A percentile compares a stretch with the other conserved stretches of the same genome.
These are phyloP conservation scores for Orthosia incerta DNA, from an alignment of 2,888 invertebrate species.

Conservation along the genomic window DNA sequence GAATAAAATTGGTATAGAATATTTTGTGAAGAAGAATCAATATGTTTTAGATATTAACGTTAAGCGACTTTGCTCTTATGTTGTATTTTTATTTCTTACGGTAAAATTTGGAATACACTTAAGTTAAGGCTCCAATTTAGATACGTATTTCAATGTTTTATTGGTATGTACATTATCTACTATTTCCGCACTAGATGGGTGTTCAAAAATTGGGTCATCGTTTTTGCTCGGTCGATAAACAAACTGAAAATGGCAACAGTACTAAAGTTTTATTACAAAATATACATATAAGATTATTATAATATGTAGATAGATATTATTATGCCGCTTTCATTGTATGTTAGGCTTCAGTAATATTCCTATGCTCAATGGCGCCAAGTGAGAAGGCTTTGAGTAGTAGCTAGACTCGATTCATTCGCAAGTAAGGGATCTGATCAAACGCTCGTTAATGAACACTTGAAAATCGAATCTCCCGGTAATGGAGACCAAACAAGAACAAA, in stretches of 20 bases:
- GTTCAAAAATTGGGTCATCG: background rate
- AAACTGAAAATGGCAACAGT: background rate
- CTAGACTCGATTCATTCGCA: slow-evolving; percentile 15
- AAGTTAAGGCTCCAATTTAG: background rate
- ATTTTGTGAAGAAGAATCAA: slow-evolving; percentile 9
- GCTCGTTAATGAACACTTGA: slow-evolving; percentile 34
- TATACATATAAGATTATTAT: background rate
- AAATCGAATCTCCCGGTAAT: slow-evolving; percentile 14
- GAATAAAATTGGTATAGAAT: slow-evolving; percentile 29
- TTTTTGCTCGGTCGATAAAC: background rate
- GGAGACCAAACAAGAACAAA: slow-evolving; percentile 1
- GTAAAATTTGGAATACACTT: background rate
- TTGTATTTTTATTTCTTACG: background rate
- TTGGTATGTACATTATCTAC: background rate
- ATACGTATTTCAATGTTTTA: background rate
- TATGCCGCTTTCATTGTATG: background rate
- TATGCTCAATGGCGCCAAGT: background rate
- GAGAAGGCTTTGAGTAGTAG: slow-evolving; percentile 1
- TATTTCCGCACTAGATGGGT: background rate
- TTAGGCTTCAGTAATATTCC: background rate
- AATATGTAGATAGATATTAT: background rate
- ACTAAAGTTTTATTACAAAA: background rate
- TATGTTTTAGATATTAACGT: slow-evolving; percentile 3
- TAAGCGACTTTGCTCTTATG: background rate
- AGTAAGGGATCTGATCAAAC: slow-evolving; percentile 44